Percentiles rank a stretch among this genome's conserved stretches.
These are phyloP conservation scores for Mallotus villosus DNA, from an alignment of 2,797 vertebrate genomes.

Conservation along the genomic window DNA sequence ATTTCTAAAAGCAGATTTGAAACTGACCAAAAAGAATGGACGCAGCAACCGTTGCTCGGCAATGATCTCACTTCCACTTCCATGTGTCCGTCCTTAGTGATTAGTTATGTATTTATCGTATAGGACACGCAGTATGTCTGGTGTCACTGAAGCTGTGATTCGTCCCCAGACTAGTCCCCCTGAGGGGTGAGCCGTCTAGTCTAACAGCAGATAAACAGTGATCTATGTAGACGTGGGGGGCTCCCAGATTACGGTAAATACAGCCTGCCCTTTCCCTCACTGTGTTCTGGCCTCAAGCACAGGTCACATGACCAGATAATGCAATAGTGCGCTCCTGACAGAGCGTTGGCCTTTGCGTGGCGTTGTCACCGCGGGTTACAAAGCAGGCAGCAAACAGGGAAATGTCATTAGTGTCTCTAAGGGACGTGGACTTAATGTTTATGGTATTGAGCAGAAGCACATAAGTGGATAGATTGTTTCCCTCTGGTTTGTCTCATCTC, in stretches of 20 bases:
- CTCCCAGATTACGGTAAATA: slow-evolving; percentile 49
- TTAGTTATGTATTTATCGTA: slow-evolving; percentile 15
- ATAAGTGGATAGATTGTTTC: neutral
- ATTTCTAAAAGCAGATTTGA: neutral
- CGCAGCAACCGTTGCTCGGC: no score
- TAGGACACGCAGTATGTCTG: slow-evolving; percentile 18
- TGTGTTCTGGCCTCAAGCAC: slow-evolving; percentile 68
- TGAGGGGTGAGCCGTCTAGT: slow-evolving; percentile 14
- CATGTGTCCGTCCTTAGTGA: neutral
- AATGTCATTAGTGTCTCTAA: slow-evolving; percentile 53
- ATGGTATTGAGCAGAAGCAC: neutral
- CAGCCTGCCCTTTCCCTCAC: slow-evolving; percentile 63
- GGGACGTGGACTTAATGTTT: neutral
- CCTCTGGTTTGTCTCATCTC: neutral
- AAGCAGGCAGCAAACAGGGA: slow-evolving; percentile 28
- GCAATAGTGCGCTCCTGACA: slow-evolving; percentile 64
- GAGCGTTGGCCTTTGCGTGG: slow-evolving; percentile 70
- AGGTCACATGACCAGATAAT: slow-evolving; percentile 74
- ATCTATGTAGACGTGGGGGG: slow-evolving; percentile 36
- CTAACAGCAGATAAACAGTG: slow-evolving; percentile 50
- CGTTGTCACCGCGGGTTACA: slow-evolving; percentile 52
- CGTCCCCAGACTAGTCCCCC: slow-evolving; percentile 16
- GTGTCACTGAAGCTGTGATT: slow-evolving; percentile 27
- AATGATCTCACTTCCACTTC: neutral
- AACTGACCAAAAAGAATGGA: neutral